phyloP scores from a whole-genome alignment of 2,113 vertebrate genomes.

The Cyanoliseus patagonus region DNA sequence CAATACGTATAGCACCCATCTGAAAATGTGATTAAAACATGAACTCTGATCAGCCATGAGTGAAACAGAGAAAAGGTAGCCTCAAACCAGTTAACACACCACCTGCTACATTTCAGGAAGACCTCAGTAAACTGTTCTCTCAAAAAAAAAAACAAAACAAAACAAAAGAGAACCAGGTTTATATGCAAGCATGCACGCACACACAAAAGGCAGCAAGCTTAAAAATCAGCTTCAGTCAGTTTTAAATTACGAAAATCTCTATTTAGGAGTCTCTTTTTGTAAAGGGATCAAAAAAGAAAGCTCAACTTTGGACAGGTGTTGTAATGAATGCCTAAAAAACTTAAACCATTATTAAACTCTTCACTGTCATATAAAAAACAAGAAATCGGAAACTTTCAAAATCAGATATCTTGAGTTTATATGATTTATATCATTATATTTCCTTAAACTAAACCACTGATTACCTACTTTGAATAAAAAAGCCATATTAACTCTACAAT shows the following conservation, averaged over 20 bases:
- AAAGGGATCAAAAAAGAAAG: neutral
- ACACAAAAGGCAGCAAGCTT: neutral
- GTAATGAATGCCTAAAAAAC: neutral
- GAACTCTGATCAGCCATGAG: neutral
- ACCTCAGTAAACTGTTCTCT: neutral
- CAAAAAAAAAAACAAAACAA: no score
- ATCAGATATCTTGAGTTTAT: neutral
- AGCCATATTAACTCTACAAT: neutral
- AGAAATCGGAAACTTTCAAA: neutral
- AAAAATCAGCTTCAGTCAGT: neutral
- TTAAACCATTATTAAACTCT: neutral
- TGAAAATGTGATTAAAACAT: slow-evolving; percentile 33
- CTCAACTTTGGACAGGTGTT: neutral
- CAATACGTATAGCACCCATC: slow-evolving; percentile 88
- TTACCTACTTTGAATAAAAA: neutral
- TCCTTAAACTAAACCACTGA: neutral
- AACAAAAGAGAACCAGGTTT: no score
- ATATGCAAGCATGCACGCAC: accelerated
- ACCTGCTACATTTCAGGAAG: neutral
- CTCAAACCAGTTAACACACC: neutral
- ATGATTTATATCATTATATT: neutral
- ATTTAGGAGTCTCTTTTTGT: neutral
- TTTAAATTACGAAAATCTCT: neutral
- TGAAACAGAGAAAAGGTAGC: neutral
- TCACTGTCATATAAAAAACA: neutral